phyloP scores from a whole-genome alignment of 92 coral and sea anemone genomes.

The Blastomussa wellsi region DNA sequence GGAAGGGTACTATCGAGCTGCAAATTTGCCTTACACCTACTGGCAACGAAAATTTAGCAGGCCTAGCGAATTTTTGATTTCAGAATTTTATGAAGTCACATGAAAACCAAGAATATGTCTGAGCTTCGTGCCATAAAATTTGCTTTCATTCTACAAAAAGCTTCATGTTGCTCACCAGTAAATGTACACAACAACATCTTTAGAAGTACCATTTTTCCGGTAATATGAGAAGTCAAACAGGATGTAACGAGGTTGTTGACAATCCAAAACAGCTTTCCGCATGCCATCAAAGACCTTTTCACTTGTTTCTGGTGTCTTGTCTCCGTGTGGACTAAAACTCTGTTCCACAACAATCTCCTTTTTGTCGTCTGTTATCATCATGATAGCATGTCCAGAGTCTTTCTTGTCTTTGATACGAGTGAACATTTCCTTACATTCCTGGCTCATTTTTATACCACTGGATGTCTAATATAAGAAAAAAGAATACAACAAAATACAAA shows the following conservation, averaged over 20 bases:
- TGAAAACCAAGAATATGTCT: too few species aligned
- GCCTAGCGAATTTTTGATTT: too few species aligned
- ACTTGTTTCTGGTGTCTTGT: slow-evolving; percentile 2
- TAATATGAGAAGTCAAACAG: slow-evolving; percentile 10
- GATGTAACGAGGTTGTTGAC: slow-evolving; percentile 14
- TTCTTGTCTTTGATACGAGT: slow-evolving; percentile 9
- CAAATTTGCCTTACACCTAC: too few species aligned
- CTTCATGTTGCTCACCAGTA: slow-evolving; percentile 17
- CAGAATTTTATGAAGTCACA: too few species aligned
- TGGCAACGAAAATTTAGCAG: too few species aligned
- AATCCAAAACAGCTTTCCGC: background rate
- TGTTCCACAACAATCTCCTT: background rate
- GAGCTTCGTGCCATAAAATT: too few species aligned
- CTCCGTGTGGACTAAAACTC: background rate
- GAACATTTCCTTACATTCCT: slow-evolving; percentile 11
- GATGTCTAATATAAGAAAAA: slow-evolving; percentile 1
- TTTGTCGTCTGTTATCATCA: slow-evolving; percentile 8
- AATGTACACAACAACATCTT: slow-evolving; percentile 15
- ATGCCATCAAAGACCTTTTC: slow-evolving; percentile 1
- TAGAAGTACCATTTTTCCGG: background rate
- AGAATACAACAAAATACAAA: background rate
- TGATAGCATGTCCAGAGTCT: slow-evolving; percentile 16
- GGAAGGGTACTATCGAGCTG: too few species aligned
- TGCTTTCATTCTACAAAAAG: background rate
- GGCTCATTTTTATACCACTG: background rate